phyloP scores from a whole-genome alignment of 2,113 vertebrate genomes.

The Tricholaema leucomelas region DNA sequence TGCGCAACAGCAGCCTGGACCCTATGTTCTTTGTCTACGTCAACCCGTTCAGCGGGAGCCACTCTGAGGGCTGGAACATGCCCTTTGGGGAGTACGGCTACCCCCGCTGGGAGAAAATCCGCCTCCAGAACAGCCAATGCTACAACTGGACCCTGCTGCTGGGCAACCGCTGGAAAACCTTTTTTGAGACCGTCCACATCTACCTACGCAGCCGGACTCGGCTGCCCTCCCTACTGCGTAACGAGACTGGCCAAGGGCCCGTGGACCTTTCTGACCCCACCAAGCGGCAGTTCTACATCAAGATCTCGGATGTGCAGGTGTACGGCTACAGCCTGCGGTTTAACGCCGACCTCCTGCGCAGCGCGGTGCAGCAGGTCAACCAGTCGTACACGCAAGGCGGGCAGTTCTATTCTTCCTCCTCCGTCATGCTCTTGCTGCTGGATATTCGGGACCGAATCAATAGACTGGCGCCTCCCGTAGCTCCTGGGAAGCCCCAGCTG shows the following conservation, averaged over 20 bases:
- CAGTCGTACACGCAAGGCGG: constrained; percentile 97
- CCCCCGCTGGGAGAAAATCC: constrained; percentile 95
- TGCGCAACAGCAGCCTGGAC: constrained; percentile 97
- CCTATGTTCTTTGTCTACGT: constrained; percentile 98
- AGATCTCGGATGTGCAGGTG: constrained; percentile 98
- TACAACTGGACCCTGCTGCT: constrained; percentile 98
- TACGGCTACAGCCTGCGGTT: constrained; percentile 98
- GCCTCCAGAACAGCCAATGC: constrained; percentile 95
- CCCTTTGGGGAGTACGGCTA: constrained; percentile 96
- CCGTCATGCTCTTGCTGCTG: constrained; percentile 95
- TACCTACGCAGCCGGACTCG: constrained; percentile 97
- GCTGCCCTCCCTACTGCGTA: constrained; percentile 90
- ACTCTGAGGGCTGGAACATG: constrained; percentile 99
- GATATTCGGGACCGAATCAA: constrained; percentile 99
- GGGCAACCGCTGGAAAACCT: constrained; percentile 98
- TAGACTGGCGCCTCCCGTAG: constrained; percentile 92
- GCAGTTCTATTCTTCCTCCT: constrained; percentile 97
- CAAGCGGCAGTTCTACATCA: constrained; percentile 98
- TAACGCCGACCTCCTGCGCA: constrained; percentile 93
- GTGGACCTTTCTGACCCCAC: constrained; percentile 96
- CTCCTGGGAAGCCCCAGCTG: constrained; percentile 94
- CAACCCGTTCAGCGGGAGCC: constrained; percentile 97
- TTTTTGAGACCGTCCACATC: constrained; percentile 99
- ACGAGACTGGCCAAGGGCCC: constrained; percentile 94
- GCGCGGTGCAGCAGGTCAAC: constrained; percentile 97